Conservation (phyloP, 2,113 vertebrate genomes). For the Eptesicus fuscus region DNA sequence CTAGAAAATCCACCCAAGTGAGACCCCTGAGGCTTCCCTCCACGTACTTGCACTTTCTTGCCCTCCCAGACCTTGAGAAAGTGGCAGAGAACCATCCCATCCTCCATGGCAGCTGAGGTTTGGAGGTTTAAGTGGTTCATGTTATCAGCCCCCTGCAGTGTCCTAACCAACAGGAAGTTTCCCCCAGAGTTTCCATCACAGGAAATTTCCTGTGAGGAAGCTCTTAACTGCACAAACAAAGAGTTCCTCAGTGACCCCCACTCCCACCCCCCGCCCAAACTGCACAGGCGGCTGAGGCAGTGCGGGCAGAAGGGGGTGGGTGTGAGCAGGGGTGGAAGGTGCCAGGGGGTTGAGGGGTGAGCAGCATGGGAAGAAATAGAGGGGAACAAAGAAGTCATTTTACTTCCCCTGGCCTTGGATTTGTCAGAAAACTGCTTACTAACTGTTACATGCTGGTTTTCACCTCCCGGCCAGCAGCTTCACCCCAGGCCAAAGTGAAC, state of each 20-base stretch:
- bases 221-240: slow-evolving; percentile 76
- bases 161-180: slow-evolving; percentile 82
- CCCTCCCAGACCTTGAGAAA: not conserved
- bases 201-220: slow-evolving; percentile 88
- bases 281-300: slow-evolving; percentile 1
- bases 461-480: not conserved
- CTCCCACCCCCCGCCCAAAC: not conserved
- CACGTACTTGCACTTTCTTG: not conserved
- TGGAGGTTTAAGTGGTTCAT: not conserved
- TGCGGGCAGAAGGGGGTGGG: not conserved
- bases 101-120: slow-evolving; percentile 51
- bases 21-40: not conserved
- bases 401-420: slow-evolving; percentile 27
- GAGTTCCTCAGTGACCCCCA: slow-evolving; percentile 29
- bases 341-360: not conserved
- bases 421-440: not conserved
- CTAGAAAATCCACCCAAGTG: not conserved
- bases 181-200: slow-evolving; percentile 80
- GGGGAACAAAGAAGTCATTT: not conserved
- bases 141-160: slow-evolving; percentile 81
- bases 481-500: not conserved
- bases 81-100: not conserved
- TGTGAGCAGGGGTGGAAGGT: not conserved
- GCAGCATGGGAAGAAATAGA: not conserved
- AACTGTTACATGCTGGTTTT: not conserved